phyloP scores from a whole-genome alignment of 2,888 invertebrate genomes.

The Trichacis sp. region DNA sequence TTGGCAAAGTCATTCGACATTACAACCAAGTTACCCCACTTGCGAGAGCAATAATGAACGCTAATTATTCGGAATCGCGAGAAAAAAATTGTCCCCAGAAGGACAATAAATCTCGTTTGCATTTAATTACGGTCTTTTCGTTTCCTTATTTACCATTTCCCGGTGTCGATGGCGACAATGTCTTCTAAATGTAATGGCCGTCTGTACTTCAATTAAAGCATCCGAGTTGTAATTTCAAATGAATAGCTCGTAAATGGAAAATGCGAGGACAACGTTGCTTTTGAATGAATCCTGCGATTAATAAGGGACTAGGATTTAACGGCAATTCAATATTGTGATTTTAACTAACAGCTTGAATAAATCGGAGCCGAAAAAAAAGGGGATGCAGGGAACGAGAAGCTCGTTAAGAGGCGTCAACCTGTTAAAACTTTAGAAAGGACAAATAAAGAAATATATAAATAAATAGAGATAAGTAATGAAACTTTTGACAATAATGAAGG shows the following conservation, averaged over 20 bases:
- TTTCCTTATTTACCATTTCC: slow-evolving; percentile 14
- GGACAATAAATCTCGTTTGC: slow-evolving; percentile 5
- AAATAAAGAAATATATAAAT: too few relatives aligned
- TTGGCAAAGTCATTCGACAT: background rate
- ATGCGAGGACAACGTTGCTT: slow-evolving; percentile 17
- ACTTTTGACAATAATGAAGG: too few relatives aligned
- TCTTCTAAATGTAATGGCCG: slow-evolving; percentile 30
- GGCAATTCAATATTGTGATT: slow-evolving; percentile 33
- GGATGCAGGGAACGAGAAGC: slow-evolving; percentile 13
- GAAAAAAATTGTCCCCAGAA: background rate
- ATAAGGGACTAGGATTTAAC: slow-evolving; percentile 29
- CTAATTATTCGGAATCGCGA: background rate
- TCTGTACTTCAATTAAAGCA: slow-evolving; percentile 37
- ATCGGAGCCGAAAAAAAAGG: slow-evolving; percentile 22
- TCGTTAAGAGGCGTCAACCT: slow-evolving; percentile 23
- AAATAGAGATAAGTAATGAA: too few relatives aligned
- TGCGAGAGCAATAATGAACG: background rate
- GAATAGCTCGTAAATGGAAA: slow-evolving; percentile 41
- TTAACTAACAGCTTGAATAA: slow-evolving; percentile 28
- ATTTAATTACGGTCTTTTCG: slow-evolving; percentile 25
- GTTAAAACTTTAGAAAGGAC: slow-evolving; percentile 9
- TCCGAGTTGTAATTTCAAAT: slow-evolving; percentile 35
- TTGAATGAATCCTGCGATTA: slow-evolving; percentile 18
- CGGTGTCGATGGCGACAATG: slow-evolving; percentile 24
- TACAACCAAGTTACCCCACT: background rate